Conservation (phyloP, 1,140 invertebrate genomes). For the Bombus pascuorum region DNA sequence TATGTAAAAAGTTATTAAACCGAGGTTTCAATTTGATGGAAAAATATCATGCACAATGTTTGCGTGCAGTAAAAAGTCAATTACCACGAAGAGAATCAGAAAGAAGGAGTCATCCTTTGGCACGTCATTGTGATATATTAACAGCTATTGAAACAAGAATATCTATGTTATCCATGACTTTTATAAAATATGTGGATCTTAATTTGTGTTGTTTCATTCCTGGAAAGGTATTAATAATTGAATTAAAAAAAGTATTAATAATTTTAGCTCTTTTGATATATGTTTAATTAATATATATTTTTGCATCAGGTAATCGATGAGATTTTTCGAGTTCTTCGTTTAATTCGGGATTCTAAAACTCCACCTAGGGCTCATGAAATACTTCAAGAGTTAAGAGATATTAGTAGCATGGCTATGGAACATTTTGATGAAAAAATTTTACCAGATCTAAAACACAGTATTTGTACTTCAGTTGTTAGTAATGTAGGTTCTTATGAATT, state of each 20-base stretch:
- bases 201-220: constrained; percentile 96
- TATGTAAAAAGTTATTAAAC: constrained; percentile 90
- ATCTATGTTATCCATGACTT: constrained; percentile 96
- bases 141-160: constrained; percentile 95
- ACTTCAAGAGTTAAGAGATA: constrained; percentile 93
- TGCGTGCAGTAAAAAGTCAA: constrained; percentile 90
- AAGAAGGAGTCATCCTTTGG: constrained; percentile 90
- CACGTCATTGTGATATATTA: constrained; percentile 93
- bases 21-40: constrained; percentile 92
- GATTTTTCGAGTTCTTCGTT: constrained; percentile 88
- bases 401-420: constrained; percentile 98
- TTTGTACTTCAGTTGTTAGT: constrained; percentile 75
- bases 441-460: constrained; percentile 82
- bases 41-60: constrained; percentile 88
- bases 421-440: constrained; percentile 96
- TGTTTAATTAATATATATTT: constrained; percentile 43
- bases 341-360: constrained; percentile 86
- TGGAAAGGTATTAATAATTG: constrained; percentile 86
- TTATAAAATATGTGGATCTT: constrained; percentile 92
- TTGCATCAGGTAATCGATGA: constrained; percentile 92
- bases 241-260: not conserved
- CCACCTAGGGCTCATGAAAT: constrained; percentile 92
- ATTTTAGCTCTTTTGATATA: not conserved
- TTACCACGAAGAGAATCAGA: constrained; percentile 95
- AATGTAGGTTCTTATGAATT: constrained; percentile 76